phyloP scores from a whole-genome alignment of 1,140 invertebrate species.

The Triops cancriformis region DNA sequence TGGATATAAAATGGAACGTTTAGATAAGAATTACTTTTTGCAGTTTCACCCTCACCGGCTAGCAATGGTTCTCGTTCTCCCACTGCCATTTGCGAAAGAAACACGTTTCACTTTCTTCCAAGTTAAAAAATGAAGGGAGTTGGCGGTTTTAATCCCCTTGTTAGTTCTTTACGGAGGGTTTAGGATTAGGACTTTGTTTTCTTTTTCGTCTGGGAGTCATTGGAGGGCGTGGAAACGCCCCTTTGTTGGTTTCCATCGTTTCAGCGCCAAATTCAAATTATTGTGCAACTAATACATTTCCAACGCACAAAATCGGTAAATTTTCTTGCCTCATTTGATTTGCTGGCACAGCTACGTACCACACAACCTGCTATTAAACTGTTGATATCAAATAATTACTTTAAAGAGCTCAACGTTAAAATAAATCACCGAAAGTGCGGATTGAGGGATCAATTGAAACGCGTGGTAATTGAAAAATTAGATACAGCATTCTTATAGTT shows the following conservation, averaged over 20 bases:
- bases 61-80: slow-evolving; percentile 7
- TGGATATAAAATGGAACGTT: not conserved
- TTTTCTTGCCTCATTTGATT: too few species aligned
- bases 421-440: too few species aligned
- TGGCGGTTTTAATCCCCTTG: not conserved
- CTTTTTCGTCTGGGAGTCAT: not conserved
- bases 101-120: not conserved
- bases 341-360: too few species aligned
- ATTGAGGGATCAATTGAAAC: too few species aligned
- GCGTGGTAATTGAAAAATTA: too few species aligned
- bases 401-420: too few species aligned
- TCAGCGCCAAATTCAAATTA: not conserved
- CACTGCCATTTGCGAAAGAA: not conserved
- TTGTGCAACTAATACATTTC: too few species aligned
- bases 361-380: too few species aligned
- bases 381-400: too few species aligned
- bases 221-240: not conserved
- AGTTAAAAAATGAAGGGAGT: not conserved
- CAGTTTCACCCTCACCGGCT: not conserved
- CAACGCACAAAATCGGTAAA: too few species aligned
- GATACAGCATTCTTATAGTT: too few species aligned
- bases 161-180: not conserved
- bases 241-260: not conserved
- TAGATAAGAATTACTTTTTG: not conserved
- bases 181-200: not conserved